Conservation (phyloP, 2,113 vertebrate species). For the Muntiacus reevesi region DNA sequence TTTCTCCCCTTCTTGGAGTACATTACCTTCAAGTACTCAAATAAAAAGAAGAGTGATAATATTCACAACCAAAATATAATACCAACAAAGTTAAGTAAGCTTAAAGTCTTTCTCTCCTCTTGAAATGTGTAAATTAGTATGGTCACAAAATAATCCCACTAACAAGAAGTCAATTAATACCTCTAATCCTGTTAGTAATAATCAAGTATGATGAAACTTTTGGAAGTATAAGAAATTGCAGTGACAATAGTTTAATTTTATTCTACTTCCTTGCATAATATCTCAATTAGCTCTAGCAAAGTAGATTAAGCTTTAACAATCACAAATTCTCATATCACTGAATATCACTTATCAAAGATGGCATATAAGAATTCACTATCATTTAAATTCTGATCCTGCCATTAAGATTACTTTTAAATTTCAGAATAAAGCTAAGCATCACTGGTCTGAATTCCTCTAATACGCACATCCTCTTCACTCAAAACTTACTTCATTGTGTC, state of each 20-base stretch:
- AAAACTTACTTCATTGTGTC: not conserved
- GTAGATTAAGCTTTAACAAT: not conserved
- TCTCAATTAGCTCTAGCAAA: not conserved
- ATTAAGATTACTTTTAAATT: slow-evolving; percentile 19
- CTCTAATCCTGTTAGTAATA: not conserved
- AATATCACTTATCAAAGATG: not conserved
- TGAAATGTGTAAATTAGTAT: not conserved
- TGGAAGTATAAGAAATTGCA: not conserved
- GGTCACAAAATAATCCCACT: not conserved
- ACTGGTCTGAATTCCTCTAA: slow-evolving; percentile 14
- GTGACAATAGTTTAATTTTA: not conserved
- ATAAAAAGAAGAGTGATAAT: not conserved
- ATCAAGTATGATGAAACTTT: not conserved
- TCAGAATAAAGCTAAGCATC: not conserved
- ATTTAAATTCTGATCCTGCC: not conserved
- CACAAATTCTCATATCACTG: not conserved
- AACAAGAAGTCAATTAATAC: not conserved
- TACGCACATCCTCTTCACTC: not conserved
- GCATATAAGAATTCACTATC: not conserved
- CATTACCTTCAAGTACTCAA: not conserved
- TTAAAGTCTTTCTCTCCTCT: not conserved
- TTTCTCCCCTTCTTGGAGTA: not conserved
- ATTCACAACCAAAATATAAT: slow-evolving; percentile 23
- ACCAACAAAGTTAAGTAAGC: not conserved
- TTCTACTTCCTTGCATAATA: not conserved